phyloP scores from a whole-genome alignment of 2,888 invertebrate species.

The Germaria angustata region DNA sequence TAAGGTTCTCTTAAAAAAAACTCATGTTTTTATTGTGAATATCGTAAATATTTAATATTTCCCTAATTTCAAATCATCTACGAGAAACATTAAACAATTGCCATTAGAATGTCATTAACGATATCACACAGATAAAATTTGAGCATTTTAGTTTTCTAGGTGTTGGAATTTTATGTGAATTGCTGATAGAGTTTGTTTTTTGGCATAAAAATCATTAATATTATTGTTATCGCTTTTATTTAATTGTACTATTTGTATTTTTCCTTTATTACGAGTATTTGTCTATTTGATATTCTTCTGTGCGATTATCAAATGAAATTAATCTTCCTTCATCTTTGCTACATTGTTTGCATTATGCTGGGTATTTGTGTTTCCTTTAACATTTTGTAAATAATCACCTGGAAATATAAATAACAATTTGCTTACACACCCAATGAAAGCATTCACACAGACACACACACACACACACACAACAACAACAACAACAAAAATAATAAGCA shows the following conservation, averaged over 20 bases:
- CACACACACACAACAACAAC: not conserved
- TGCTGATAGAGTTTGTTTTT: slow-evolving; percentile 27
- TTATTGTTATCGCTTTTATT: not conserved
- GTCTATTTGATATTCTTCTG: slow-evolving; percentile 41
- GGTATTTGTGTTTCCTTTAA: slow-evolving; percentile 13
- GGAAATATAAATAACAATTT: slow-evolving; percentile 20
- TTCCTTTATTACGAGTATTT: slow-evolving; percentile 8
- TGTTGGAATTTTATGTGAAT: slow-evolving; percentile 27
- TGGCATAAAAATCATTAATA: slow-evolving; percentile 12
- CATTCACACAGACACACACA: not conserved
- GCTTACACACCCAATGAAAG: not conserved
- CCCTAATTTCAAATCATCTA: too few relatives aligned
- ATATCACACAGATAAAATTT: not conserved
- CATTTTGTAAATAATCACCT: slow-evolving; percentile 43
- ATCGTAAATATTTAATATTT: too few relatives aligned
- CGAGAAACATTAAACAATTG: not conserved
- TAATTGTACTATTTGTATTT: not conserved
- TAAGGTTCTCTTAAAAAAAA: too few relatives aligned
- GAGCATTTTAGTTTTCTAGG: not conserved
- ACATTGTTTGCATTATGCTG: not conserved
- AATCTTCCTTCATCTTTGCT: slow-evolving; percentile 41
- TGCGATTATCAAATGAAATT: slow-evolving; percentile 46
- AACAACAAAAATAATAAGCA: too few relatives aligned
- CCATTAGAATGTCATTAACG: not conserved
- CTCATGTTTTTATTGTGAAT: too few relatives aligned